Evolutionary conservation across 53 echinoderm and acorn worm species (phyloP).

Genomic region (Mesocentrotus franciscanus): DNA sequence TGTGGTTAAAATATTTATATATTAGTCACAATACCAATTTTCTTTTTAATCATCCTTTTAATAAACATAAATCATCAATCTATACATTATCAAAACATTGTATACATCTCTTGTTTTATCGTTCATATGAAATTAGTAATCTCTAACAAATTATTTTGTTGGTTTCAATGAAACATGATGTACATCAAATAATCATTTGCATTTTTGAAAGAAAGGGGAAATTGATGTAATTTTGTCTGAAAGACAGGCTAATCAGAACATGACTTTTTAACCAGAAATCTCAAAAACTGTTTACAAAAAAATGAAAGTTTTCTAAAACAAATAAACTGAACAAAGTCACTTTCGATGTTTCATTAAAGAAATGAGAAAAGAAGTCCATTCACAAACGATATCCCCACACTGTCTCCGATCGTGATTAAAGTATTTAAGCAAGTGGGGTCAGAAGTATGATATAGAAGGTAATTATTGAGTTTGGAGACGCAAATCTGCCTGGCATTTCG

Average conservation of each 20-base stretch:
- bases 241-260: neutral
- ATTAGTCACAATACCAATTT: no score
- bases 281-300: neutral
- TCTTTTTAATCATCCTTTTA: no score
- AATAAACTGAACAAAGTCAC: neutral
- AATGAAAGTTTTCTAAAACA: neutral
- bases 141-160: no score
- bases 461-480: constrained; percentile 59
- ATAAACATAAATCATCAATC: no score
- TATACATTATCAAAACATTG: no score
- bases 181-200: no score
- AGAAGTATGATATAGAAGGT: constrained; percentile 39
- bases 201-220: no score
- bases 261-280: neutral
- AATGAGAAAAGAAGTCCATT: constrained; percentile 26
- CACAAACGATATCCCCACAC: constrained; percentile 7
- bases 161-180: no score
- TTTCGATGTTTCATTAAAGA: neutral
- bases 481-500: constrained; percentile 53
- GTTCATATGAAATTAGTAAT: no score
- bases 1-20: no score
- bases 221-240: neutral
- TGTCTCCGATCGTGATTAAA: constrained; percentile 57
- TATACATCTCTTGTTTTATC: no score
- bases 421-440: neutral